Evolutionary conservation across 2,113 vertebrate species (phyloP), one percentile per base, ranked within the genome.

Genomic region (Pomatostomus ruficeps): DNA sequence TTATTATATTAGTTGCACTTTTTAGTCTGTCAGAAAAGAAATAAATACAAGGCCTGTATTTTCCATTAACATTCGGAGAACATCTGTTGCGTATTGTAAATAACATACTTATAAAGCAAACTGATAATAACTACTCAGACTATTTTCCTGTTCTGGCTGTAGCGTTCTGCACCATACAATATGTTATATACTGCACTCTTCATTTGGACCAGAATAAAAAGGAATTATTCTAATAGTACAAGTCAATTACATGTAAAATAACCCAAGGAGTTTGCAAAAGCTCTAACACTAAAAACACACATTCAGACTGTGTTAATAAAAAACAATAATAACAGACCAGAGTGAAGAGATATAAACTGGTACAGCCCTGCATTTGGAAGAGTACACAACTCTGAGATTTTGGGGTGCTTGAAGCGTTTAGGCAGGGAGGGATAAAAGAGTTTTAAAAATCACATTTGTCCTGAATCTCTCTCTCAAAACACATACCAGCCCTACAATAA

Each of bases 11-110:
- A 98, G 97, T 95, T 98, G 97, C 96, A 98, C 97, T 98, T 98
- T 97, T 97, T 96, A 97, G 97, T 97, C 97, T 98, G 97, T 97
- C 96, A 97, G 97, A 94, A 96, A 96, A 96, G 91, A 96, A 96
- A 97, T 97, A 98, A 97, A 97, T 94, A 97, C 97, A 97, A 97
- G 95, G 98, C 95, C 96, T 97, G 96, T 98, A 97, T 98, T 98
- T 97, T 97, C 96, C 96, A 97, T 98, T 97, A 98, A 91, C 97
- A 97, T 97, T 98, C 89, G 35, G 97, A 58, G 97, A 98, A 98
- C 98, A 98, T 98, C 98, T 98, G 98, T 96, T 98, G 98, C 97
- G 96, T 98, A 96, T 98, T 98, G 98, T 98, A 98, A 98, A 98
- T 98, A 98, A 97, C 98, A 98, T 97, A 98, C 97, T 98, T 97